Conservation (phyloP, 2,797 vertebrate species). For the Rhabdophis nuchalis region DNA sequence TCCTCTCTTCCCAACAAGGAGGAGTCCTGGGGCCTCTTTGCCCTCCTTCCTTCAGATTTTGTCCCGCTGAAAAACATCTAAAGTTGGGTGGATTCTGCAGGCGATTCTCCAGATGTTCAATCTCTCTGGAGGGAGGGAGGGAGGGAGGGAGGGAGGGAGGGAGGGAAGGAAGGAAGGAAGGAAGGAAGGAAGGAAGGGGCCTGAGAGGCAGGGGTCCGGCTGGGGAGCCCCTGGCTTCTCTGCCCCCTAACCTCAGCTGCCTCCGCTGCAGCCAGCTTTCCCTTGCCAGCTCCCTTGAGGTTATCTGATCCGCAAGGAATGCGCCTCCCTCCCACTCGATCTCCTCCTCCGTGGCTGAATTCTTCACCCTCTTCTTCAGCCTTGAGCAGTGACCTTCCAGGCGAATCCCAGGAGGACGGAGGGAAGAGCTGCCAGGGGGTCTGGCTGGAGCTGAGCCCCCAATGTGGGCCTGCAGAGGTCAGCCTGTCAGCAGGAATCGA, state of each 20-base stretch:
- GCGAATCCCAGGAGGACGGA: not conserved
- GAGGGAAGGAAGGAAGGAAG: no score
- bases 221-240: not conserved
- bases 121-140: not conserved
- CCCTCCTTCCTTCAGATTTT: not conserved
- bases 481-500: not conserved
- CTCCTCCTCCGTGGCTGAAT: not conserved
- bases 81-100: not conserved
- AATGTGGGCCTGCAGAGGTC: not conserved
- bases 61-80: not conserved
- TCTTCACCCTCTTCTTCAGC: not conserved
- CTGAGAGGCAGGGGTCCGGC: not conserved
- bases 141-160: no score
- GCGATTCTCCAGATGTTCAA: no score
- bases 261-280: slow-evolving; percentile 21
- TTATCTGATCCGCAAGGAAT: slow-evolving; percentile 24
- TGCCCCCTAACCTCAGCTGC: not conserved
- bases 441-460: not conserved
- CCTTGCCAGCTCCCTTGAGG: slow-evolving; percentile 11
- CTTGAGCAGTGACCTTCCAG: slow-evolving; percentile 31
- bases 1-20: not conserved
- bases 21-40: not conserved
- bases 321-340: slow-evolving; percentile 1
- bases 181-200: no score
- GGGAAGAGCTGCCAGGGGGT: not conserved